Evolutionary conservation across 2,888 invertebrate genomes (phyloP), one percentile per base, ranked within the genome.

Genomic region (Chesias legatella): DNA sequence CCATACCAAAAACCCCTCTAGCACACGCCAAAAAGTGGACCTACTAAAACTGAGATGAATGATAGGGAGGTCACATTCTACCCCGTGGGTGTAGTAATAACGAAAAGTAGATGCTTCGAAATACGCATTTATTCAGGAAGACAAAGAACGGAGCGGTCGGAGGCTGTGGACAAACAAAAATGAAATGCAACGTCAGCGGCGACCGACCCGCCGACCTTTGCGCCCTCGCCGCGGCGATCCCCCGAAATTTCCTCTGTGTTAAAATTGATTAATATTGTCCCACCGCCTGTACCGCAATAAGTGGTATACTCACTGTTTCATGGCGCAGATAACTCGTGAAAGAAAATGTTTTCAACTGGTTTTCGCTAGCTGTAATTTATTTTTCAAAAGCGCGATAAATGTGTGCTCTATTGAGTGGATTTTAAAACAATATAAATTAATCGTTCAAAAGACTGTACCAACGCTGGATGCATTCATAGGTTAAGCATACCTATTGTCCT

Each of bases 251-350:
- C 69, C 70, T 67, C 69, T 72, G 61, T 74, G 76, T 76, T 75
- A 79, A 82, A 82, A 81, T 79, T 82, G 77, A 82, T 83, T 81
- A 81, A 81, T 80, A 78, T 75, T 73, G 73, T 71, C 72, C 73
- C 67, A 64, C 67, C 63, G 63, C 67, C 63, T 69, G 60, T 63
- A 63, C 67, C 67, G 67, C 67, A 65, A 67, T 76, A 73, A 74
- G 70, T 71, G 73, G 66, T 68, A 66, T 66, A 66, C 63, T 68
- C 67, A 62, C 65, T 68, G 61, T 67, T 67, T 73, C 61, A 64
- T 63, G 62, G 61, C 54, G 51, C 55, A 64, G 55, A 60, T 57
- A 67, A 67, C 60, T 65, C 58, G 63, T 64, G 58, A 74, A 74
- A 71, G 68, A 67, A 76, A 74, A 72, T 66, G 59, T 64, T 69